Evolutionary conservation across 1,140 invertebrate species (phyloP).

Genomic region (Dreissena rostriformis): DNA sequence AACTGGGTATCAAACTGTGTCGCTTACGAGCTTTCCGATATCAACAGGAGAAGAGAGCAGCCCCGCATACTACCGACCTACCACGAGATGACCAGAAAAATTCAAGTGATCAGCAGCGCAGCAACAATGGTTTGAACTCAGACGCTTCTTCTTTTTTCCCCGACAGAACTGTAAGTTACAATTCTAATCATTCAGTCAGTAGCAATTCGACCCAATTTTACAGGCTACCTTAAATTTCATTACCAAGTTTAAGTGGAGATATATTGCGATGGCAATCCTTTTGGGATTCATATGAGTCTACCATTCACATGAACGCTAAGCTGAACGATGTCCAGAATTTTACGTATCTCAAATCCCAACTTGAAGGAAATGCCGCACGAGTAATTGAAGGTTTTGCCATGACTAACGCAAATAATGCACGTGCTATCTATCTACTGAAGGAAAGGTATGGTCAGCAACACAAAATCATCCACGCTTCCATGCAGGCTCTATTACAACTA

Average conservation of each 20-base stretch:
- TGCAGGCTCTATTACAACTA: neutral
- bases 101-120: too few relatives aligned
- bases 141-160: too few relatives aligned
- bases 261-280: slow-evolving; percentile 30
- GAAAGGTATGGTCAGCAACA: slow-evolving; percentile 11
- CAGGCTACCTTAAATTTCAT: slow-evolving; percentile 4
- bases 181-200: too few relatives aligned
- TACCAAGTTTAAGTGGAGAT: slow-evolving; percentile 28
- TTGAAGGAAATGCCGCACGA: neutral
- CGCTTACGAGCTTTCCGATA: too few relatives aligned
- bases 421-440: slow-evolving; percentile 8
- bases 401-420: slow-evolving; percentile 5
- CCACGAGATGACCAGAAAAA: too few relatives aligned
- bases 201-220: too few relatives aligned
- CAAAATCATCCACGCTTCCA: slow-evolving; percentile 13
- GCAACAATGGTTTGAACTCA: too few relatives aligned
- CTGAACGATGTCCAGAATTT: slow-evolving; percentile 35
- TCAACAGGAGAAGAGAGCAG: too few relatives aligned
- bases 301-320: slow-evolving; percentile 19
- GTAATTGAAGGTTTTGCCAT: slow-evolving; percentile 19
- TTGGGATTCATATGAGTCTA: slow-evolving; percentile 32
- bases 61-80: too few relatives aligned
- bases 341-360: slow-evolving; percentile 5
- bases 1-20: too few relatives aligned
- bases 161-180: too few relatives aligned